Base-by-base conservation (phyloP, 2,113 vertebrate genomes). In the Erinaceus europaeus region DNA sequence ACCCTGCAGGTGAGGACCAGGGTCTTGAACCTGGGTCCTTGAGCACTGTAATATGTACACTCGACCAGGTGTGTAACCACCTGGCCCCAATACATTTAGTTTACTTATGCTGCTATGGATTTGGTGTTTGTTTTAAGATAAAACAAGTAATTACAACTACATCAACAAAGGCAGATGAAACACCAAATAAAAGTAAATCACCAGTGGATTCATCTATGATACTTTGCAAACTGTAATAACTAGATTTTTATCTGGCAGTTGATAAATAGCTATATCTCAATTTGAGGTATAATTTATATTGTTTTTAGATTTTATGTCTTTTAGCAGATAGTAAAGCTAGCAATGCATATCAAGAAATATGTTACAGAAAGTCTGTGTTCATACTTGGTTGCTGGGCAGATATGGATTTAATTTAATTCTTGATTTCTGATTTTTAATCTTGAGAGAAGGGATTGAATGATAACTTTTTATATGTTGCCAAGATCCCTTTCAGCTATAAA, bases 401-500 rank as follows among this genome's bases (percentile, higher is more conserved):
- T 72, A 0, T 89, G 32, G 27, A n/a, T 79, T 68, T 77, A 44
- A 64, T 80, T 90, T 27, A 83, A 53, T 40, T 17, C 27, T 61
- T 84, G 42, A 65, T 40, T 14, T 91, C 71, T 72, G 25, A 44
- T 59, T 71, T 78, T 91, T 10, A 46, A 40, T 72, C 36, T 46
- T 48, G 36, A 59, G 18, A 79, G 57, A 65, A 46, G 12, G 29
- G 25, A 79, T 34, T 20, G 2, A 12, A 25, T 91, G 23, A n/a
- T 87, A 72, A 88, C 69, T 85, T 81, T 21, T 9, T 78, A 1
- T 67, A 57, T 80, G 25, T 75, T 86, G 3, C 79, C 74, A 79
- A 40, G 50, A 76, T 81, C 25, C 34, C 68, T 91, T 74, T 93
- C 42, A 68, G n/a, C 57, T 61, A 15, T 68, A 71, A 84, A 83